Evolutionary conservation across 2,113 vertebrate species (phyloP).

Genomic region (Scomber scombrus): DNA sequence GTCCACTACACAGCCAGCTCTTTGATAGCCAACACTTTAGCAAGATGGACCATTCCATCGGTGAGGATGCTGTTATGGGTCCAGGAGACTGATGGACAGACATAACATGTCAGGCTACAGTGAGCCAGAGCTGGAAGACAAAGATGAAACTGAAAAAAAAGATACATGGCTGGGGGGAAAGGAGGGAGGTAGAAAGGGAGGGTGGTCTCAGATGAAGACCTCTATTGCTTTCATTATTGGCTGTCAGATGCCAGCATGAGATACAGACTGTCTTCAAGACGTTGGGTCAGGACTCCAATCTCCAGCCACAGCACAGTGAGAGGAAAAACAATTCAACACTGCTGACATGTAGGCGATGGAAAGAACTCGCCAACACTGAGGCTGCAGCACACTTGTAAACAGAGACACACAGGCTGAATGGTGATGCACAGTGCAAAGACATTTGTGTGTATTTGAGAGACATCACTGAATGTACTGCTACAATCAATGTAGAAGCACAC

Average conservation of each 20-base stretch:
- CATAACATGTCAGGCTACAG: conserved; percentile 33
- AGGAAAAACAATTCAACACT: conserved; percentile 67
- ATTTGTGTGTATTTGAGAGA: not conserved
- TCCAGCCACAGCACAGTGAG: conserved; percentile 45
- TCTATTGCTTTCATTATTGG: conserved; percentile 76
- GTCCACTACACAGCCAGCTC: conserved; percentile 30
- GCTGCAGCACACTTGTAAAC: conserved; percentile 22
- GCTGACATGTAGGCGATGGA: conserved; percentile 53
- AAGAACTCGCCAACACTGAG: conserved; percentile 5
- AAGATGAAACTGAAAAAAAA: conserved; percentile 26
- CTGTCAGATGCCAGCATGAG: conserved; percentile 74
- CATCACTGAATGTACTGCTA: not conserved
- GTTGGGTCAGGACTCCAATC: conserved; percentile 82
- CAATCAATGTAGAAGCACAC: conserved; percentile 3
- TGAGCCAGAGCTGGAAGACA: not conserved
- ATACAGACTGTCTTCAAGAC: conserved; percentile 66
- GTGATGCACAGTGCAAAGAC: not conserved
- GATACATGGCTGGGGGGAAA: not conserved
- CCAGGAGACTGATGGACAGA: conserved; percentile 50
- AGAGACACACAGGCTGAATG: conserved; percentile 33
- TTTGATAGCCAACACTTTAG: conserved; percentile 55
- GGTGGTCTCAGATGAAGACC: conserved; percentile 65
- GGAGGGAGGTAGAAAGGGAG: conserved; percentile 5
- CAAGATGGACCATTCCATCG: conserved; percentile 42
- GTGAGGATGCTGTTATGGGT: conserved; percentile 26